Base-by-base conservation (phyloP, 1,140 invertebrate species). In the Episyrphus balteatus region DNA sequence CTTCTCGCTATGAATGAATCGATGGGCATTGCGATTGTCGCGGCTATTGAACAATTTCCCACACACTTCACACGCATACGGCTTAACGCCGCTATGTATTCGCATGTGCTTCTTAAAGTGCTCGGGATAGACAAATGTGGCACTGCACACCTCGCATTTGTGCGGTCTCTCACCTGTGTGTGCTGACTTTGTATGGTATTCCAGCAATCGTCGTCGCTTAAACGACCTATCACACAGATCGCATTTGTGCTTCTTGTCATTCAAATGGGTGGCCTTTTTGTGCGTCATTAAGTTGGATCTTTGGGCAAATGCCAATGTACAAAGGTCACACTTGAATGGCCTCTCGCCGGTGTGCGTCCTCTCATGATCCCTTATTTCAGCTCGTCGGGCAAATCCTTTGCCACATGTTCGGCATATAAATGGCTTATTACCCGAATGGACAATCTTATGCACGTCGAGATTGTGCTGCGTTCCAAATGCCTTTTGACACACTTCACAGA, bases 21-120 rank as follows among this genome's bases (percentile, higher is more conserved):
- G 74, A 63, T 90, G 86, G 11, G 85, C 83, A 72, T 90, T 88
- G 45, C 86, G 73, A 63, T 90, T 90, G 67, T 90, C 88, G 38
- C 84, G 73, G 32, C 84, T 84, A 53, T 83, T 86, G 61, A 91
- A 90, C 18, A 80, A 75, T 63, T 89, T 89, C n/a, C 84, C 84
- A 63, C 88, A 92, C n/a, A 87, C 79, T 70, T 88, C 84, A 53
- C 88, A 92, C 2, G 74, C 59, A 54, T 79, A 91, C 0, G 86
- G 83, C 54, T 88, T 86, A 51, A 84, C 81, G 0, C 84, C 83
- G 8, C 79, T 86, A 58, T 91, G 87, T 58, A 86, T 86, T 0
- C 80, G 70, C 51, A 80, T 69, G 55, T 92, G 88, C 51, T 89
- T 89, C 61, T 86, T 88, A 57, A 82, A 85, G 59, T 88, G 86